Percentiles rank a stretch among this genome's conserved stretches.
phyloP scores from a whole-genome alignment of 2,113 vertebrate species.

The Microcebus ravelobensis region DNA sequence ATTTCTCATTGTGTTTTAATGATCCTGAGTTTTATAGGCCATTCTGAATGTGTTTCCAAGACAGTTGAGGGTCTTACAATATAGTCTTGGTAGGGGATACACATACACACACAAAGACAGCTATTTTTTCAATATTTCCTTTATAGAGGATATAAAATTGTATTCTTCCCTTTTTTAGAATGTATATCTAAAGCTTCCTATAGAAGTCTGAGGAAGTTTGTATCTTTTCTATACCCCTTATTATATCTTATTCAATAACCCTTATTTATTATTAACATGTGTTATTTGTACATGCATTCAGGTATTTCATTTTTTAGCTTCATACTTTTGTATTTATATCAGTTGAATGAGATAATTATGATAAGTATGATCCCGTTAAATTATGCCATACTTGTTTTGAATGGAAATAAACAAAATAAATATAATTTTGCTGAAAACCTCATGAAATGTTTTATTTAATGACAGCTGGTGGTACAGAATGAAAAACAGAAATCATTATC shows the following conservation, averaged over 20 bases:
- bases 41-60: constrained; percentile 34
- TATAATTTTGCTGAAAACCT: background rate
- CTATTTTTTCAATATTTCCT: background rate
- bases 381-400: background rate
- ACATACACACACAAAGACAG: fast-evolving
- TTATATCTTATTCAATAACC: background rate
- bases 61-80: background rate
- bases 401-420: background rate
- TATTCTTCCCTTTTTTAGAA: background rate
- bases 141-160: background rate
- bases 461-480: background rate
- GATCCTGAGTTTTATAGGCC: background rate
- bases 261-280: background rate
- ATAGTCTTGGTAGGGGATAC: background rate
- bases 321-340: background rate
- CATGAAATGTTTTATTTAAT: background rate
- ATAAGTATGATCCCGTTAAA: background rate
- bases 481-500: background rate
- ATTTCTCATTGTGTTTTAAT: constrained; percentile 28
- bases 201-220: background rate
- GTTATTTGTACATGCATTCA: background rate
- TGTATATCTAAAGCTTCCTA: background rate
- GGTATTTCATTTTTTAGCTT: background rate
- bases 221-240: background rate
- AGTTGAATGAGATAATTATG: background rate